Evolutionary conservation across 1,140 invertebrate species (phyloP), one percentile per base, ranked within the genome.

Genomic region (Geopemphigus sp.): DNA sequence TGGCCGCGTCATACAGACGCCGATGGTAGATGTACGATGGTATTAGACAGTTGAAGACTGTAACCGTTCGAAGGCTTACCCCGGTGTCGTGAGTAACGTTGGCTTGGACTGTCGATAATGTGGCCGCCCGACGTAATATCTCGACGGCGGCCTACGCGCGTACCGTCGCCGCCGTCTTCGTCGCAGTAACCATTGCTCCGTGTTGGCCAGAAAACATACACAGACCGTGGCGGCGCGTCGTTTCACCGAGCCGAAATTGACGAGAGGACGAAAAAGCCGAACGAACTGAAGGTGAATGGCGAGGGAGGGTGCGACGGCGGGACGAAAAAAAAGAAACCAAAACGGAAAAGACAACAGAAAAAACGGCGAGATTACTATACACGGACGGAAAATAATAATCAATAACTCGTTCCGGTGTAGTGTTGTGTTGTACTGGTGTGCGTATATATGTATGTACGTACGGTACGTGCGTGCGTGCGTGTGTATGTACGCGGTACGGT

Each of bases 371-470:
- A 57, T 22, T 22, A 57, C n/a, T 22, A 54, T 5, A 57, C n/a
- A 68, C 64, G 45, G 5, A 5, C 39, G 64, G 64, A 5, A 5
- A 39, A 68, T 47, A 68, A 68, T 68, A 68, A 68, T 68, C 64
- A 68, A 68, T 68, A 68, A 68, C n/a, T 47, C 10, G 11, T 5
- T 22, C n/a, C n/a, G n/a, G 50, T 53, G 50, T 39, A 39, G 32
- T 8, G 32, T 39, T 8, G 32, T 39, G 32, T 8, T n/a, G 32
- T 39, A 39, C 32, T 39, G 8, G 32, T 39, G 64, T 24, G 45
- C 32, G 64, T 29, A n/a, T 14, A 12, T 5, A 39, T n/a, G n/a
- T n/a, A n/a, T n/a, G n/a, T n/a, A n/a, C 32, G 32, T 39, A 8
- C 32, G 3, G 64, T 47, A 14, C 0, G 64, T 47, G 64, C 39